These are phyloP conservation scores for Poeciliopsis occidentalis DNA, from an alignment of 2,113 vertebrate genomes.

Conservation along the genomic window DNA sequence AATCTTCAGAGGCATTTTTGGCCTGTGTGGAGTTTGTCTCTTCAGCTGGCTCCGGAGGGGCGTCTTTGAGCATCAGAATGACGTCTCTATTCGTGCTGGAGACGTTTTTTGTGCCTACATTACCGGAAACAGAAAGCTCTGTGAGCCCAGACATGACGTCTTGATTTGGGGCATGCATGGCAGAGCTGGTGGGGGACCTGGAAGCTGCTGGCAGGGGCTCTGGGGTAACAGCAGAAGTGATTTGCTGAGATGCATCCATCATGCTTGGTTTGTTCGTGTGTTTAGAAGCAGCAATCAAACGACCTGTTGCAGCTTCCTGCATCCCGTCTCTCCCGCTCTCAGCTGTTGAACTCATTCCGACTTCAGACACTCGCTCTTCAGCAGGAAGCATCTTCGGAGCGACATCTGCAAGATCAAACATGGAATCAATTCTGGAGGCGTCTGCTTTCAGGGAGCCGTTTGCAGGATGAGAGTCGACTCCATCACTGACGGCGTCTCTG, in stretches of 20 bases:
- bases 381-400: constrained; percentile 40
- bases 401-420: constrained; percentile 35
- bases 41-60: background rate
- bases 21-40: background rate
- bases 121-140: constrained; percentile 1
- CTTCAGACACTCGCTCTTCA: background rate
- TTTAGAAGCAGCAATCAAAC: background rate
- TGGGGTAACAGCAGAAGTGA: background rate
- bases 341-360: background rate
- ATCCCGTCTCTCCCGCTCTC: background rate
- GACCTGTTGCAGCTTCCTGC: background rate
- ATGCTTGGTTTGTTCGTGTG: background rate
- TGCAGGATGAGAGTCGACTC: background rate
- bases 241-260: background rate
- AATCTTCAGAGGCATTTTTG: background rate
- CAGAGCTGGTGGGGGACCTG: constrained; percentile 12
- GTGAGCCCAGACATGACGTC: constrained; percentile 12
- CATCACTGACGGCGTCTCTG: background rate
- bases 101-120: background rate
- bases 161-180: constrained; percentile 16
- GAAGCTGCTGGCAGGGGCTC: constrained; percentile 5
- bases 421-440: background rate
- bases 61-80: background rate
- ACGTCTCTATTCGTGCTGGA: background rate
- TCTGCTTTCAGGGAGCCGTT: constrained; percentile 1